Conservation (phyloP, 2,888 invertebrate genomes). For the Acronicta leporina region DNA sequence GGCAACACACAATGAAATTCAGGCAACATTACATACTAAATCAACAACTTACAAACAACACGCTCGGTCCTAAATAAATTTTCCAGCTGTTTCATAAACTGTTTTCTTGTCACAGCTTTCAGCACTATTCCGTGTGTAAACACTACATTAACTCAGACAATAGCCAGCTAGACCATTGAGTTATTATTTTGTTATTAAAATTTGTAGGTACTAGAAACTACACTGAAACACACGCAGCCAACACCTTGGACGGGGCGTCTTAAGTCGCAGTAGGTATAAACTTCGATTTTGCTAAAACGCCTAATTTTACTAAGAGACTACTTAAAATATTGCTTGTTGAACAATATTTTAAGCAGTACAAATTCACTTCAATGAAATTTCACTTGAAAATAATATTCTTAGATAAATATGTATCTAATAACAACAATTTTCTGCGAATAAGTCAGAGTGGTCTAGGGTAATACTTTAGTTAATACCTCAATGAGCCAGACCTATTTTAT, state of each 20-base stretch:
- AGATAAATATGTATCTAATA: too few species aligned
- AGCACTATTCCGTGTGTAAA: constrained; percentile 43
- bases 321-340: too few species aligned
- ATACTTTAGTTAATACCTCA: constrained; percentile 1
- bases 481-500: constrained; percentile 59
- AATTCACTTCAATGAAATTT: too few species aligned
- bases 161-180: constrained; percentile 51
- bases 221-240: background rate
- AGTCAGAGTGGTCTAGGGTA: background rate
- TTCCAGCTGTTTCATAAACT: constrained; percentile 24
- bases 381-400: too few species aligned
- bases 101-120: constrained; percentile 35
- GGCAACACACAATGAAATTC: background rate
- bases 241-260: too few species aligned
- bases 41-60: constrained; percentile 3
- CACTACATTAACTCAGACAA: constrained; percentile 64
- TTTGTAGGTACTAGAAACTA: background rate
- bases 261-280: too few species aligned
- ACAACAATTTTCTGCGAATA: background rate
- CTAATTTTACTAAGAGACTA: too few species aligned
- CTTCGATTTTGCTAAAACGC: too few species aligned
- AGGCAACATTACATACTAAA: background rate
- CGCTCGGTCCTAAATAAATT: constrained; percentile 18
- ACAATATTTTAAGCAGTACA: too few species aligned
- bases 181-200: too few species aligned